Evolutionary conservation across 2,797 vertebrate genomes (phyloP), one percentile per base, ranked within the genome.

Genomic region (Eospalax fontanierii): DNA sequence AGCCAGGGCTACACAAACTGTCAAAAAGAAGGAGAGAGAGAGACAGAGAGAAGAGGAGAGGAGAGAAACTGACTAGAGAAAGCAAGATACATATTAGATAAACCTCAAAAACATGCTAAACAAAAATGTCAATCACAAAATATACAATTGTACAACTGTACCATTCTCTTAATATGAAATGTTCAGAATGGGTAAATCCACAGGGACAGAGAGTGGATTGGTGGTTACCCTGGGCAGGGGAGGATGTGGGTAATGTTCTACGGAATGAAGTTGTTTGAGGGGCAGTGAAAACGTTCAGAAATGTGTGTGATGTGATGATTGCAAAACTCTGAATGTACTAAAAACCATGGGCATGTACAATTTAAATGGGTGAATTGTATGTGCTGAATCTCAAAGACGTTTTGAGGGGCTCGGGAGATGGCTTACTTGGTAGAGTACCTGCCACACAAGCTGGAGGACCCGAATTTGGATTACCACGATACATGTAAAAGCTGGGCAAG

Each of bases 51-150:
- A 66, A 10, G 11, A 30, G 30, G 28, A 11, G 10, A 66, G 65
- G 28, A 66, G 24, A 73, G 46, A 57, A 16, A 38, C 9, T 66
- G 40, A 63, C 18, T 1, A 28, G 26, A 59, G 28, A 33, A 40
- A 57, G 3, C 46, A 71, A 57, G 33, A 79, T 70, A n/a, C 33
- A 54, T 33, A 19, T 21, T 40, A 28, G 68, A 61, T 79, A 89
- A 65, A 38, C n/a, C n/a, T 82, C 89, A 80, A 94, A 95, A 93
- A 75, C 74, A 70, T 40, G 10, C 74, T 85, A 71, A 90, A 26
- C 76, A 63, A 91, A 96, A 57, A 74, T 93, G 33, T 6, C 22
- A 80, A 33, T 89, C 33, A 71, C 35, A 87, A 92, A 80, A 40
- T 30, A 24, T 82, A 86, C 7, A 9, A 54, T 54, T 46, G 46